Evolutionary conservation across 1,140 invertebrate genomes (phyloP), one percentile per base, ranked within the genome.

Genomic region (Halesus radiatus): DNA sequence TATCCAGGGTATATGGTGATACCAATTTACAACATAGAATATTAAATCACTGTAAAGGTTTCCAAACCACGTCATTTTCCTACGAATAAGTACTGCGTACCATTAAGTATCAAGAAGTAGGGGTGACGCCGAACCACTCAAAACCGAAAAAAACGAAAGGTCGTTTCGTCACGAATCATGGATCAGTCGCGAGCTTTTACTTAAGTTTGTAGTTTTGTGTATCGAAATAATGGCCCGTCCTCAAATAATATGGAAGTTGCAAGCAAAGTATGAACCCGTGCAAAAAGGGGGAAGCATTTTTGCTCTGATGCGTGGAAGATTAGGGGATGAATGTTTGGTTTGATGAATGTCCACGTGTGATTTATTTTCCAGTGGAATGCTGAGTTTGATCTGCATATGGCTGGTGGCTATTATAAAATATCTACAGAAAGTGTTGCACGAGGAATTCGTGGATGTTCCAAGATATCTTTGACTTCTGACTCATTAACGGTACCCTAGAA

Each of bases 161-260:
- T 66, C 26, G 26, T 66, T 66, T 66, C 26, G 62, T 66, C 62
- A 29, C 62, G 62, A 66, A 37, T 66, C 62, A 18, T 26, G 62
- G 62, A 66, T 66, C 62, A 66, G 26, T 66, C 26, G 62, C 26
- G 62, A 26, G 62, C 62, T 32, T 66, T 66, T 66, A 32, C 62
- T 22, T 16, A 8, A 66, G 22, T 60, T 60, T 60, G 56, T 22
- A 66, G n/a, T n/a, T n/a, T n/a, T n/a, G n/a, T n/a, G n/a, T 16
- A 29, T 66, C 62, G 16, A 66, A 66, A 66, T 66, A 66, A 66
- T 32, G 62, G 26, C 62, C 26, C 22, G n/a, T 29, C 62, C 15
- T 26, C 3, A 66, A 66, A 16, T 3, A n/a, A 66, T 13, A 66
- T 29, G n/a, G 22, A 15, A 29, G 2, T n/a, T 10, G 1, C 16